phyloP scores from a whole-genome alignment of 2,888 invertebrate species.

The Chalcosyrphus nemorum region DNA sequence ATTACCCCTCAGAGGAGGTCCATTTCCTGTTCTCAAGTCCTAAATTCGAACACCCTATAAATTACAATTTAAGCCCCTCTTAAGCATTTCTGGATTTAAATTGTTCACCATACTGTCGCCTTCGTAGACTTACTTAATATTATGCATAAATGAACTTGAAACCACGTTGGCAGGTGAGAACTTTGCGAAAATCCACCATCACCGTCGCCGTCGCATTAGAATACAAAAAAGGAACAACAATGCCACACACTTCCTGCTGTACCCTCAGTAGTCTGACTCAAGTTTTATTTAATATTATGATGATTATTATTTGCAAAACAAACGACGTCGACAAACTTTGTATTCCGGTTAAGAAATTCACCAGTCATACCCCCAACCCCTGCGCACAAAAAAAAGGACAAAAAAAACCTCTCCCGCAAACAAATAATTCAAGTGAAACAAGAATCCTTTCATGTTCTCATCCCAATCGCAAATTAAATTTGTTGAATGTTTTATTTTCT shows the following conservation, averaged over 20 bases:
- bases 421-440: conserved; percentile 18
- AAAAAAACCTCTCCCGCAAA: background rate
- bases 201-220: background rate
- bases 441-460: conserved; percentile 34
- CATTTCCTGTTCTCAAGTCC: too few relatives aligned
- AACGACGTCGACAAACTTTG: conserved; percentile 30
- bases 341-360: conserved; percentile 3
- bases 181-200: background rate
- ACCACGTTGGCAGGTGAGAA: background rate
- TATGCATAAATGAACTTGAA: conserved; percentile 3
- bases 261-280: background rate
- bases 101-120: background rate
- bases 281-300: background rate
- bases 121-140: background rate
- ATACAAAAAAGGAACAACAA: background rate
- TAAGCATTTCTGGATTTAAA: too few relatives aligned
- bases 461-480: background rate
- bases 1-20: too few relatives aligned
- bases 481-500: background rate
- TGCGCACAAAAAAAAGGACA: background rate
- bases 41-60: too few relatives aligned
- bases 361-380: too few relatives aligned
- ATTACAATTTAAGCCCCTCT: too few relatives aligned
- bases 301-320: conserved; percentile 14
- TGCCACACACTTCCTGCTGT: background rate